Percentiles rank a stretch among this genome's conserved stretches.
phyloP scores from a whole-genome alignment of 2,797 vertebrate genomes.

The Schizopygopsis pylzovi region DNA sequence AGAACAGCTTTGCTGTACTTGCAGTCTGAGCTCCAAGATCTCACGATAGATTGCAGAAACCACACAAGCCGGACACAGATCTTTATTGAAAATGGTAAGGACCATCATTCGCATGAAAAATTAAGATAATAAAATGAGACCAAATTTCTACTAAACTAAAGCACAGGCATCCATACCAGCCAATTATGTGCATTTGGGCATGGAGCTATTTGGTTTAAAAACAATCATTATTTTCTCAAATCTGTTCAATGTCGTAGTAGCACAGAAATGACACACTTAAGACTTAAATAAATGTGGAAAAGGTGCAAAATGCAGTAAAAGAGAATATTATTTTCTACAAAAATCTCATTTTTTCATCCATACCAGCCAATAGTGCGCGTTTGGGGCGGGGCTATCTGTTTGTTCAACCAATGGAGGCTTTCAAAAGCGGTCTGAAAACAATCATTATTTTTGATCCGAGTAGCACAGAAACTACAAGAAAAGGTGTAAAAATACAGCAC shows the following conservation, averaged over 20 bases:
- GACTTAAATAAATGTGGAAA: no score
- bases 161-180: no score
- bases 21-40: neutral
- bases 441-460: neutral
- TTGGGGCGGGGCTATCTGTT: neutral
- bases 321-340: neutral
- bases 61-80: neutral
- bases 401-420: neutral
- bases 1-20: slow-evolving; percentile 23
- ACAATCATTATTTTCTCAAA: neutral
- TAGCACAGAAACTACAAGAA: slow-evolving; percentile 13
- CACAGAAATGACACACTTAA: no score
- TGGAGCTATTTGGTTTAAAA: neutral
- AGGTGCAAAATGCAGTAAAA: no score
- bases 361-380: no score
- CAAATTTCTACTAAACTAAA: neutral
- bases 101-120: neutral
- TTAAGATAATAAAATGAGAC: neutral
- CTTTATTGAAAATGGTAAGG: neutral
- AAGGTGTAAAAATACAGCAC: slow-evolving; percentile 64
- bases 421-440: neutral
- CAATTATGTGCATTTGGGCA: neutral
- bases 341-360: neutral
- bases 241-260: neutral
- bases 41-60: neutral